These are phyloP conservation scores for Spizaetus ornatus DNA, from an alignment of 2,113 vertebrate genomes.

Conservation along the genomic window DNA sequence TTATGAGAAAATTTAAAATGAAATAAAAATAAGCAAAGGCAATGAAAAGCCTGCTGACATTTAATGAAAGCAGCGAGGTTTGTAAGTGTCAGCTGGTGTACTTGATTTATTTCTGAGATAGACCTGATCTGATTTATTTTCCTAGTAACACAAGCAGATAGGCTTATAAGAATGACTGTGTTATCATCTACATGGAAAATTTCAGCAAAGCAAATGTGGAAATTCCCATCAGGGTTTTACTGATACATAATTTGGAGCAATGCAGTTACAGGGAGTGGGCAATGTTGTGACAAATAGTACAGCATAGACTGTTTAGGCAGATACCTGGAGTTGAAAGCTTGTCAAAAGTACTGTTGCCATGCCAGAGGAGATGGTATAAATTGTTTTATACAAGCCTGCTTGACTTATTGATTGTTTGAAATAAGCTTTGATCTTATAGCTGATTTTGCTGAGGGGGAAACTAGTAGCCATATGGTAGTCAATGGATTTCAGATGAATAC, in stretches of 20 bases:
- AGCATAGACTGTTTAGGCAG: neutral
- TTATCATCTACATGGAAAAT: neutral
- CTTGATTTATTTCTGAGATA: conserved; percentile 14
- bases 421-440: neutral
- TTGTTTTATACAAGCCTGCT: neutral
- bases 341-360: neutral
- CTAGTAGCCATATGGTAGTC: neutral
- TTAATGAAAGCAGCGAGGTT: neutral
- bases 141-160: neutral
- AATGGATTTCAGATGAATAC: neutral
- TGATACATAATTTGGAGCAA: neutral
- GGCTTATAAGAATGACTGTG: neutral
- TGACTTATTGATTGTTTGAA: neutral
- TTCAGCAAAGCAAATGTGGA: neutral
- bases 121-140: conserved; percentile 14
- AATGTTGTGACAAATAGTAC: neutral
- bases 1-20: conserved; percentile 7
- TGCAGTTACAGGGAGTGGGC: neutral
- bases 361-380: neutral
- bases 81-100: neutral
- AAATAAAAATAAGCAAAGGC: conserved; percentile 6
- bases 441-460: neutral
- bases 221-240: neutral
- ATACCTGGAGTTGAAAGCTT: neutral
- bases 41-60: neutral